Base-by-base conservation (phyloP, 2,797 vertebrate genomes). In the Anguilla anguilla region DNA sequence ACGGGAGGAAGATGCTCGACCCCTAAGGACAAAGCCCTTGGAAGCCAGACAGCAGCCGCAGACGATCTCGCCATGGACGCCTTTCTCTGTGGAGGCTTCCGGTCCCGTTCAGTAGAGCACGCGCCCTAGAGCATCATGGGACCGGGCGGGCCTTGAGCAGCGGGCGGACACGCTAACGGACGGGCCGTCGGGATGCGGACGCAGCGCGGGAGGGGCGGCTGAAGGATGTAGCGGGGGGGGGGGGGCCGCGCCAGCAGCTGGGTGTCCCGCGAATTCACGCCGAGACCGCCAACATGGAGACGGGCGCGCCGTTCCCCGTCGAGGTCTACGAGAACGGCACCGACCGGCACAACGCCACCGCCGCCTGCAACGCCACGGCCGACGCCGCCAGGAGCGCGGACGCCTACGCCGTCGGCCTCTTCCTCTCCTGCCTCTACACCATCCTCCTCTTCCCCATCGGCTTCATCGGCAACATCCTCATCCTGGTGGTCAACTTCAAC, bases 401-500 rank as follows among this genome's bases (percentile, higher is more conserved):
- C 88, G 94, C 96, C 79, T 98, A 98, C 0, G 79, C 93, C 9
- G 94, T 97, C 0, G 95, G 96, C 84, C 95, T 98, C 49, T 92
- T 97, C 89, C 95, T 99, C 64, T 99, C 98, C 0, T 96, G 97
- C 74, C 89, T 98, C 85, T 99, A 99, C 90, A 96, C 95, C 0
- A 91, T 96, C 89, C 93, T 98, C 90, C 96, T 98, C 89, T 98
- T 98, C 67, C 98, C 98, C 0, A 95, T 98, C 0, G 98, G 97
- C 85, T 96, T 99, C 0, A 91, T 97, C 15, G 98, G 98, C 31
- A 98, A 98, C 93, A 94, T 97, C 88, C 96, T 98, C 79, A 98
- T 98, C 90, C 90, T 98, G 46, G 94, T 96, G 79, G 97, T 98
- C 72, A 98, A 99, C 93, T 93, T 98, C 89, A 94, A 96, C 91